Base-by-base conservation (phyloP, 92 coral and sea anemone genomes). In the Anthopleura xanthogrammica region DNA sequence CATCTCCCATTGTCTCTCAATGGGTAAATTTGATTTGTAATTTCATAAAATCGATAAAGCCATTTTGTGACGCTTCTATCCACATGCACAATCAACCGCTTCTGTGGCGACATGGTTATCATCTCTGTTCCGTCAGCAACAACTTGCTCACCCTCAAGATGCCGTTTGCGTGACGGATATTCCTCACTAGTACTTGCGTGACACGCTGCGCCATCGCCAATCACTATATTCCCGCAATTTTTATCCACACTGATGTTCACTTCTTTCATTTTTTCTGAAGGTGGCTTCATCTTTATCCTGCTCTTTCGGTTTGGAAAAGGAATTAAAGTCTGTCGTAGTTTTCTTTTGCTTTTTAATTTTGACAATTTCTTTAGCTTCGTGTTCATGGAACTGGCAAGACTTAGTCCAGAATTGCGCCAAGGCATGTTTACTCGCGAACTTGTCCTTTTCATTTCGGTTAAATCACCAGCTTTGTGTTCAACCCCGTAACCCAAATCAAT, bases 1-100 rank as follows among this genome's bases (percentile, higher is more conserved):
- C 92, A 89, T 52, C 82, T 83, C 3, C 95, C 95, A 73, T 78
- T 84, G 87, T 92, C 95, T 23, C 95, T 93, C 22, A 87, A 68
- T 1, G 95, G 95, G 68, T 92, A 87, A 36, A 92, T 78, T 41
- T 66, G 22, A 56, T 87, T 83, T 13, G 83, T 78, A 6, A 89
- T 50, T 3, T 16, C 5, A 68, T 68, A 77, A 54, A 86, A 57
- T 55, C 68, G 36, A 42, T 50, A 14, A 36, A 82, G 76, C 24
- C 79, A 74, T 85, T 77, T 77, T n/a, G 11, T 12, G 43, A 71
- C 5, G 48, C 17, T 19, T 43, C 64, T 50, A 50, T 72, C 78
- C 17, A 58, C 75, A 12, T 36, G 36, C 3, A 80, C 83, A 9
- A 64, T 78, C 5, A 56, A 55, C 9, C 10, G 60, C 60, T 22